Base-by-base conservation (phyloP, 2,797 vertebrate species). In the Hephaestus fuliginosus region DNA sequence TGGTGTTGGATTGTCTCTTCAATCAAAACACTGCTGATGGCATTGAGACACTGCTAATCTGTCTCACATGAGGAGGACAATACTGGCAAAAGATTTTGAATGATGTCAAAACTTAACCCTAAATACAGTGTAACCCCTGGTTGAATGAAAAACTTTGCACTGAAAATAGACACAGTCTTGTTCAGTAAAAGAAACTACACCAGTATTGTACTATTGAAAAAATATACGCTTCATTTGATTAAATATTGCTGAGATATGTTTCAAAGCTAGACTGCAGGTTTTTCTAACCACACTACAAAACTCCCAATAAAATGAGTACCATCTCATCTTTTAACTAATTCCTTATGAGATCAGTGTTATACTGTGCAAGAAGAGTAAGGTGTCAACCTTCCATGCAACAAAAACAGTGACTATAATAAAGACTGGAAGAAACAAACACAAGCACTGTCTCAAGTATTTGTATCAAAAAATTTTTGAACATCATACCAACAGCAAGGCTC, bases 401-500 rank as follows among this genome's bases (percentile, higher is more conserved):
- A 56, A n/a, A n/a, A n/a, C 52, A 56, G 28, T 0, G 33, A 11
- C 58, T 73, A 46, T 41, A 62, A 53, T 20, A 30, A 62, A 39
- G 33, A 41, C 44, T 14, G 33, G 22, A 25, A 25, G 43, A 18
- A 62, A 43, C 7, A 44, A 36, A 63, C 63, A 28, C 22, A 28
- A 8, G 53, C n/a, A n/a, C n/a, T n/a, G n/a, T n/a, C n/a, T n/a
- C 22, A 7, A 4, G 17, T 74, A 55, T 66, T 78, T 62, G 63
- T 67, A 72, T 46, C 25, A 65, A 69, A 48, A 61, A 5, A 28
- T 61, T 53, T 18, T 6, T n/a, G 6, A 33, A 33, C 6, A 6
- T 33, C 33, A 33, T 33, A 6, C 33, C 33, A 33, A 33, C 6
- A 46, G 44, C 7, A 55, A 46, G 25, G 9, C 51, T 18, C 28